These are phyloP conservation scores for Scolopax bukidnonensis DNA, from an alignment of 2,797 vertebrate genomes.

Conservation along the genomic window DNA sequence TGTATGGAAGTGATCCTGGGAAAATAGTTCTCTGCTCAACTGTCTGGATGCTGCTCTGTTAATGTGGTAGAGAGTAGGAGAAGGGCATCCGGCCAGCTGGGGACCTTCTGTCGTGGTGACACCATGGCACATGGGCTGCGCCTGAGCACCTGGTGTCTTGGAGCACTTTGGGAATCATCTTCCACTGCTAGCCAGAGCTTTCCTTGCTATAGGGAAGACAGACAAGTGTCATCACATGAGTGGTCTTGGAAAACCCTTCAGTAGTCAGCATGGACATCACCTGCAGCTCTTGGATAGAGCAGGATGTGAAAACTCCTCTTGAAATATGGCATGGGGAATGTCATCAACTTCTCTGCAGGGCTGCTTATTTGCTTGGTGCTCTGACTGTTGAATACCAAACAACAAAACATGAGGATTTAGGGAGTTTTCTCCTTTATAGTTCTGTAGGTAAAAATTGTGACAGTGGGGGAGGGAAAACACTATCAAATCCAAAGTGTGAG, in stretches of 20 bases:
- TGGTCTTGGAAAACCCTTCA: neutral
- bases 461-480: neutral
- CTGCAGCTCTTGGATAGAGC: neutral
- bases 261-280: neutral
- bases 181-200: neutral
- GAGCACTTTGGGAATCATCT: neutral
- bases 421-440: neutral
- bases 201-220: neutral
- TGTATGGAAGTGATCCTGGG: neutral
- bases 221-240: neutral
- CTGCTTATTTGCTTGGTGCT: neutral
- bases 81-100: neutral
- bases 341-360: neutral
- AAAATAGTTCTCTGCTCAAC: neutral
- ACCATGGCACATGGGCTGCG: accelerated
- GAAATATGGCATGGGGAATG: accelerated
- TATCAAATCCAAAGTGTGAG: neutral
- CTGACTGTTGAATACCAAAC: neutral
- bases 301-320: neutral
- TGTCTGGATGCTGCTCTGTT: neutral
- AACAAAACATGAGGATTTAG: neutral
- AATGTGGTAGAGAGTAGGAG: neutral
- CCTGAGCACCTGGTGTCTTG: accelerated
- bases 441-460: neutral
- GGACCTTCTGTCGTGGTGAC: accelerated